phyloP scores from a whole-genome alignment of 2,797 vertebrate species.

The Buceros bicornis region DNA sequence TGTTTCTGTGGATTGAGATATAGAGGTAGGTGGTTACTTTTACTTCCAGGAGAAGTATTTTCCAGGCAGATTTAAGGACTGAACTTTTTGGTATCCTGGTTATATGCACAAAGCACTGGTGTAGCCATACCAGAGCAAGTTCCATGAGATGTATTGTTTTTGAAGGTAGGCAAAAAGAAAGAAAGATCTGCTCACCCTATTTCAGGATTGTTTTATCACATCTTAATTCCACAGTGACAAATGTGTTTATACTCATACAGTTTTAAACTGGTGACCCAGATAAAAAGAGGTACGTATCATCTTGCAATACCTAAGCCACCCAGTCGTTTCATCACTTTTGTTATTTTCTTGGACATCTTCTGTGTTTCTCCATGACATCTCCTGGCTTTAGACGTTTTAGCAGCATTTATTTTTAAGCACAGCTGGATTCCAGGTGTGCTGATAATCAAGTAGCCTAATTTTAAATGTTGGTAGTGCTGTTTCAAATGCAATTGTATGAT shows the following conservation, averaged over 20 bases:
- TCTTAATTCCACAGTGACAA: neutral
- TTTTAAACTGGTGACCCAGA: constrained; percentile 11
- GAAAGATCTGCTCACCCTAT: neutral
- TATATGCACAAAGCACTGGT: neutral
- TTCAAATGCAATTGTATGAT: neutral
- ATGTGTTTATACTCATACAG: neutral
- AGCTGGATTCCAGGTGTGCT: neutral
- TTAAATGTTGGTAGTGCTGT: neutral
- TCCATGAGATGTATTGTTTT: neutral
- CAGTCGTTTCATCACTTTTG: neutral
- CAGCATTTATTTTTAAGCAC: neutral
- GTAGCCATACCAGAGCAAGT: neutral
- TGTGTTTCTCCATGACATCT: neutral
- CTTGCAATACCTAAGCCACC: neutral
- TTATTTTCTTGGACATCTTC: neutral
- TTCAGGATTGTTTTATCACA: neutral
- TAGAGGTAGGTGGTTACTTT: neutral
- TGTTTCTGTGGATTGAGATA: neutral
- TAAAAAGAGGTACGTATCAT: neutral
- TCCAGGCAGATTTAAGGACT: neutral
- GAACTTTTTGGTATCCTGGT: neutral
- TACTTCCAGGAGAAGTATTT: neutral
- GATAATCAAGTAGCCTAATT: neutral
- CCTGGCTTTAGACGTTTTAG: neutral
- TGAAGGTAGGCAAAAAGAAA: neutral